Evolutionary conservation across 92 coral and sea anemone species (phyloP).

Genomic region (Porites divaricata): DNA sequence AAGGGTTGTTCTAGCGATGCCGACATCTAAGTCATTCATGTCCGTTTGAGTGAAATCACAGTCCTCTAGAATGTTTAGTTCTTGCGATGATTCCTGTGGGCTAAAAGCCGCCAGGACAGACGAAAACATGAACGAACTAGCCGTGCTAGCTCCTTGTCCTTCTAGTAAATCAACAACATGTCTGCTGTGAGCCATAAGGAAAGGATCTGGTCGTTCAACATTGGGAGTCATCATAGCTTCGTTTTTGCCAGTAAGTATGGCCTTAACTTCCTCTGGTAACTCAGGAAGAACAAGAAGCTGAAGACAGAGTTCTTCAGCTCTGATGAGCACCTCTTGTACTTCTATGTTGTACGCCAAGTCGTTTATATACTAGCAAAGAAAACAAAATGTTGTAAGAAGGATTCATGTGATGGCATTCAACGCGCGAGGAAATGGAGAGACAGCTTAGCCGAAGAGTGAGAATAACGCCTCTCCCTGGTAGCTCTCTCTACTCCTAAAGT

Average conservation of each 20-base stretch:
- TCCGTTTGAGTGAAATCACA: constrained; percentile 33
- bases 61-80: neutral
- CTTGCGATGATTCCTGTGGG: constrained; percentile 18
- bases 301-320: constrained; percentile 87
- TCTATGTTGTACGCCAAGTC: constrained; percentile 91
- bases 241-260: constrained; percentile 81
- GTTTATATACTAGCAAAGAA: constrained; percentile 80
- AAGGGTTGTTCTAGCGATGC: constrained; percentile 22
- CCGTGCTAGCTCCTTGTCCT: constrained; percentile 28
- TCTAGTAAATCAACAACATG: constrained; percentile 47
- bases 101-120: constrained; percentile 17
- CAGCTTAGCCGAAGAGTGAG: too few relatives aligned
- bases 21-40: constrained; percentile 69
- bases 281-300: constrained; percentile 79
- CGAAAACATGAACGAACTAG: constrained; percentile 15
- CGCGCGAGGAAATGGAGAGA: too few relatives aligned
- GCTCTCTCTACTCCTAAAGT: too few relatives aligned
- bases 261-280: constrained; percentile 90
- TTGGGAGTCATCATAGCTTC: constrained; percentile 92
- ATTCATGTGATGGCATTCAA: too few relatives aligned
- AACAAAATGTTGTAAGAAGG: neutral
- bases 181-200: constrained; percentile 65
- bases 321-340: constrained; percentile 74
- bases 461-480: too few relatives aligned
- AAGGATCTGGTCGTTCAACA: constrained; percentile 75